Percentiles rank a stretch among this genome's conserved stretches.
Evolutionary conservation across 2,888 invertebrate species (phyloP).

Genomic region (Drosophila recens): DNA sequence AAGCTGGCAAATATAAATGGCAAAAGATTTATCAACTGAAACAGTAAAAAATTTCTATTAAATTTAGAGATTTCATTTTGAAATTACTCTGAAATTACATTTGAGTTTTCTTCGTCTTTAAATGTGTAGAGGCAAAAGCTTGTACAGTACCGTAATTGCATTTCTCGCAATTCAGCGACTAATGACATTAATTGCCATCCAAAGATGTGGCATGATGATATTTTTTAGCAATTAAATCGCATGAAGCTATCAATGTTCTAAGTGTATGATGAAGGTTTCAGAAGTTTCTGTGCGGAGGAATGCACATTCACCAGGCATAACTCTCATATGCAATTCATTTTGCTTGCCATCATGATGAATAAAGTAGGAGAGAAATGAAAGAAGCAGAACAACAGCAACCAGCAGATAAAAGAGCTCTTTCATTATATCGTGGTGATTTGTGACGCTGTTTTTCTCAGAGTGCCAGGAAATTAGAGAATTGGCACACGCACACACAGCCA

Average conservation of each 20-base stretch:
- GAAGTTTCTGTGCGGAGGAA: conserved; percentile 9
- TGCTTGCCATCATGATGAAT: conserved; percentile 36
- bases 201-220: background rate
- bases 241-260: background rate
- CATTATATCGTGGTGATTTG: conserved; percentile 67
- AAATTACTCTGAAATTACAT: background rate
- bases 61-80: background rate
- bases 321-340: conserved; percentile 47
- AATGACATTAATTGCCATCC: conserved; percentile 1
- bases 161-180: background rate
- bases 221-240: conserved; percentile 24
- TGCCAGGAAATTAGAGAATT: conserved; percentile 69
- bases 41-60: background rate
- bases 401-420: conserved; percentile 23
- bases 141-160: background rate
- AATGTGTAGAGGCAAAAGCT: background rate
- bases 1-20: background rate
- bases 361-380: conserved; percentile 5
- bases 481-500: conserved; percentile 46
- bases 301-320: conserved; percentile 27
- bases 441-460: conserved; percentile 55
- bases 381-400: conserved; percentile 1
- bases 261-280: conserved; percentile 15
- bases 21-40: background rate
- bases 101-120: background rate